Evolutionary conservation across 1,140 invertebrate genomes (phyloP), one percentile per base, ranked within the genome.

Genomic region (Pseudomyrmex concolor): DNA sequence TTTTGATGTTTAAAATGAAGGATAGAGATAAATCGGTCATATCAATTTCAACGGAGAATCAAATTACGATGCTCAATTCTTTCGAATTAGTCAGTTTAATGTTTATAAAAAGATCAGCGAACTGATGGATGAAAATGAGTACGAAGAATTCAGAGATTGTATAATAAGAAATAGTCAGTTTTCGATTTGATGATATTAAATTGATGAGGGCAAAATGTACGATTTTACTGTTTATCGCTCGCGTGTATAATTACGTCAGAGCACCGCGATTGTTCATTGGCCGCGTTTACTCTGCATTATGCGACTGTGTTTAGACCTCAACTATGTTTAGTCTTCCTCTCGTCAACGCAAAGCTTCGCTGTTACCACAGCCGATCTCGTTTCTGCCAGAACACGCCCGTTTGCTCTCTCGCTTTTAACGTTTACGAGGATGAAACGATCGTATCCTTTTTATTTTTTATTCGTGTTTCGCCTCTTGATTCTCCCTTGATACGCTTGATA

Each of bases 181-280:
- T 34, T 34, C 34, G 34, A 34, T 34, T 34, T 34, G 34, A 34
- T 5, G 34, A 34, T 34, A 34, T 34, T 34, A 34, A 7, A 34
- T 34, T 34, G 34, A n/a, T 34, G 34, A 34, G 5, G 0, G 34
- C 34, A 34, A 34, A 34, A 34, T 34, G 86, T 78, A 80, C 83
- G 84, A 86, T 89, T 89, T 89, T 78, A 67, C 84, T 87, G 89
- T 87, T 90, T 91, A 91, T 78, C 83, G 82, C 68, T 74, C 50
- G 43, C 73, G 84, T 87, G 86, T 90, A 89, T 86, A 88, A 91
- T 86, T 76, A 62, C 86, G 50, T 74, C 15, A 57, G 73, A 83
- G 84, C 86, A 78, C 84, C 88, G 66, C 54, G 64, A 19, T 57
- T 45, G 17, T 68, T 89, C 89, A 88, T 89, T 85, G 82, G 78